Percentiles rank a stretch among this genome's conserved stretches.
phyloP scores from a whole-genome alignment of 2,888 invertebrate species.

The Caenorhabditis sinica region DNA sequence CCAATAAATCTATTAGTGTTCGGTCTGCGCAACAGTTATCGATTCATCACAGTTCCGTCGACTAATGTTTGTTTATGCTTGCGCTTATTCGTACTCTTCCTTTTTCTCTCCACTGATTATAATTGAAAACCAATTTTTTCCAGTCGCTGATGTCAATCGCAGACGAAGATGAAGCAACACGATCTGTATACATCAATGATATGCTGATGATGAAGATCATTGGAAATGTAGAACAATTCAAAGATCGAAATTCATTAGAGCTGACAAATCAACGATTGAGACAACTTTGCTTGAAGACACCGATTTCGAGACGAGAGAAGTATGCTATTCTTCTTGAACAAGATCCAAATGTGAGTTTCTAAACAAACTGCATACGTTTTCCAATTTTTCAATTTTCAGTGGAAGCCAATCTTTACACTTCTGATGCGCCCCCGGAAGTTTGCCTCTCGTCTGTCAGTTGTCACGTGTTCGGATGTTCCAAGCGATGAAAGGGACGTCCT shows the following conservation, averaged over 20 bases:
- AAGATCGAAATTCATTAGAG: conserved; percentile 49
- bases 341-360: conserved; percentile 16
- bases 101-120: neutral
- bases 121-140: neutral
- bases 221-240: conserved; percentile 43
- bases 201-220: conserved; percentile 57
- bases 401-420: conserved; percentile 2
- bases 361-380: neutral
- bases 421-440: conserved; percentile 6
- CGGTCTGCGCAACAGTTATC: conserved; percentile 27
- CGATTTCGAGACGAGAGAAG: conserved; percentile 10
- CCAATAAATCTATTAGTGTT: conserved; percentile 3
- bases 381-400: conserved; percentile 2
- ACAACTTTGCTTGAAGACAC: conserved; percentile 18
- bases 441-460: conserved; percentile 11
- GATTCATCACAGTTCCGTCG: conserved; percentile 4
- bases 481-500: neutral
- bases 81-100: neutral
- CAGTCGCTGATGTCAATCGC: neutral
- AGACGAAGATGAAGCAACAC: neutral
- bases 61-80: conserved; percentile 30
- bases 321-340: conserved; percentile 28
- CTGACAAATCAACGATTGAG: conserved; percentile 17
- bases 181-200: conserved; percentile 47
- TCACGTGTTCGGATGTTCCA: conserved; percentile 16